A percentile compares a stretch with the other conserved stretches of the same genome.
phyloP scores from a whole-genome alignment of 2,113 vertebrate genomes.

The Gracilinanus agilis region DNA sequence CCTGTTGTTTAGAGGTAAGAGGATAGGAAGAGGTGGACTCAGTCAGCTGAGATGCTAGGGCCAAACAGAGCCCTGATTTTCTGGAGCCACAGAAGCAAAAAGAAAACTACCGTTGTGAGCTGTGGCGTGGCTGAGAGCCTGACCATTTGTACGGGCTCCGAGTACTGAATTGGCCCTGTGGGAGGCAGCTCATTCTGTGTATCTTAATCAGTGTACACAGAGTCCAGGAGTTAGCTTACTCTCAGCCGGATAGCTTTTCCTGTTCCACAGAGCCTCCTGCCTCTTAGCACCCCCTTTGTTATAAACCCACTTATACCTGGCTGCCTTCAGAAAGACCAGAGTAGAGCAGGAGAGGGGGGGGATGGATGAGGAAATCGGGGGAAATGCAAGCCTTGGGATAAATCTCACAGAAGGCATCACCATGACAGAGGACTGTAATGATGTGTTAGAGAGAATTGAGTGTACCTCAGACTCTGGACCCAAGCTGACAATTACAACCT shows the following conservation, averaged over 20 bases:
- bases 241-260: neutral
- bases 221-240: neutral
- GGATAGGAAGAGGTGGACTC: neutral
- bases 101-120: conserved; percentile 4
- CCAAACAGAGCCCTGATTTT: neutral
- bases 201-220: neutral
- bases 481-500: neutral
- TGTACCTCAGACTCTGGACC: neutral
- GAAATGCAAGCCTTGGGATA: neutral
- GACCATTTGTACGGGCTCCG: neutral
- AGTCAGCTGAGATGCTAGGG: neutral
- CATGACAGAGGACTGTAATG: neutral
- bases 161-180: conserved; percentile 3
- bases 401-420: neutral
- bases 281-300: neutral
- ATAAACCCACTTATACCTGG: neutral
- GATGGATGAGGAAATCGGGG: neutral
- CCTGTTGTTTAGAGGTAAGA: neutral
- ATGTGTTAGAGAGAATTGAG: neutral
- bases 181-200: conserved; percentile 2
- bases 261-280: neutral
- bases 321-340: neutral
- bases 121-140: neutral
- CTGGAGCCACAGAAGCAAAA: conserved; percentile 1
- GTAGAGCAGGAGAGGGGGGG: neutral